Percentiles rank a stretch among this genome's conserved stretches.
Conservation (phyloP, 2,113 vertebrate species). For the Indicator maculatus region DNA sequence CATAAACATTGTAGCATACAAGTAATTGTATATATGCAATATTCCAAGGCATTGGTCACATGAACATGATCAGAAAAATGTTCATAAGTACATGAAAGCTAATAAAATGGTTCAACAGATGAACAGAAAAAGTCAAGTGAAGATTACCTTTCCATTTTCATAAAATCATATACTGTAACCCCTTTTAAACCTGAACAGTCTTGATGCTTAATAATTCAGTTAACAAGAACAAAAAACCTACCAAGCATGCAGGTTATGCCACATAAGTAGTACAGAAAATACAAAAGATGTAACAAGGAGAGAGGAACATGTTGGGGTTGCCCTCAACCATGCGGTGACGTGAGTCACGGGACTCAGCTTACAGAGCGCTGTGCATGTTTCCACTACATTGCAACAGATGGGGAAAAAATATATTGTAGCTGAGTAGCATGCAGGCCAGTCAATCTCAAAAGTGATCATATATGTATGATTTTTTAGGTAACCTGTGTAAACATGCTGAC, state of each 20-base stretch:
- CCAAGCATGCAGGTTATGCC: slow-evolving; percentile 70
- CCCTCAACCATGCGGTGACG: slow-evolving; percentile 69
- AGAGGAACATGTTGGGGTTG: slow-evolving; percentile 35
- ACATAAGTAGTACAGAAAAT: slow-evolving; percentile 50
- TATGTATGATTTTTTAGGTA: slow-evolving; percentile 73
- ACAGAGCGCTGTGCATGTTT: slow-evolving; percentile 40
- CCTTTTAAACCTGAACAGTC: slow-evolving; percentile 2
- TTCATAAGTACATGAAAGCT: background rate
- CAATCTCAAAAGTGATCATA: slow-evolving; percentile 71
- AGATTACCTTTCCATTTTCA: background rate
- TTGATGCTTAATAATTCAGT: slow-evolving; percentile 36
- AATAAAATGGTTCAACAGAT: slow-evolving; percentile 5
- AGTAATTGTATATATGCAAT: background rate
- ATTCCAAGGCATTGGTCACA: background rate
- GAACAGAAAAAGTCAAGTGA: background rate
- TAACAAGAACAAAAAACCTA: slow-evolving; percentile 25
- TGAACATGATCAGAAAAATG: slow-evolving; percentile 1
- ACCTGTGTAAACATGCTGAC: slow-evolving; percentile 79
- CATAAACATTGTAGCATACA: slow-evolving; percentile 1
- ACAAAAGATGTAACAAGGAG: slow-evolving; percentile 34
- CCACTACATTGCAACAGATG: slow-evolving; percentile 71
- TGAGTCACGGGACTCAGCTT: slow-evolving; percentile 52
- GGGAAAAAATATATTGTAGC: slow-evolving; percentile 69
- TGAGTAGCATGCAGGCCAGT: slow-evolving; percentile 78
- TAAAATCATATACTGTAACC: background rate